Conservation (phyloP, 2,797 vertebrate genomes). For the Enteromius treurensis region DNA sequence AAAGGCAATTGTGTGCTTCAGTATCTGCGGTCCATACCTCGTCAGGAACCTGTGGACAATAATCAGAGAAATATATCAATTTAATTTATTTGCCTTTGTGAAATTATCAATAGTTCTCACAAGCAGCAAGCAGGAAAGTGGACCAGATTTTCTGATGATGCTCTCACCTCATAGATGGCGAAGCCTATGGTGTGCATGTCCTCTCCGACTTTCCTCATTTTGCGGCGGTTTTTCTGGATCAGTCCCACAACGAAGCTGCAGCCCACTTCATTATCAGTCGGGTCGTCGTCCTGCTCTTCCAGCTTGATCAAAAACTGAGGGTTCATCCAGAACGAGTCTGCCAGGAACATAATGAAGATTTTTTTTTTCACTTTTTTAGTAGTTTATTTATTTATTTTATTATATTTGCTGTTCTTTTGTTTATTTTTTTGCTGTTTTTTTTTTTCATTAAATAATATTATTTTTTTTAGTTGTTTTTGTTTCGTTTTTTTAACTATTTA, state of each 20-base stretch:
- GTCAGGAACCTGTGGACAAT: slow-evolving; percentile 41
- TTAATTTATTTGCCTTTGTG: not conserved
- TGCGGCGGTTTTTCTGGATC: slow-evolving; percentile 85
- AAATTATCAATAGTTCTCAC: not conserved
- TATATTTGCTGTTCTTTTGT: not conserved
- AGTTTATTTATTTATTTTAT: not conserved
- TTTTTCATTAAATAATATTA: no score
- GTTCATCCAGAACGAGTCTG: slow-evolving; percentile 86
- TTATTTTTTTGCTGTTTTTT: not conserved
- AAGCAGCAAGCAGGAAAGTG: not conserved
- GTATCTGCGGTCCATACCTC: slow-evolving; percentile 48
- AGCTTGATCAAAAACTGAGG: slow-evolving; percentile 84
- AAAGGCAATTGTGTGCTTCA: no score
- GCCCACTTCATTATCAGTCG: slow-evolving; percentile 75
- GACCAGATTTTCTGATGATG: not conserved
- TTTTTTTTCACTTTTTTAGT: not conserved
- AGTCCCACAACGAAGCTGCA: slow-evolving; percentile 86
- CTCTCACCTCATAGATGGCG: slow-evolving; percentile 80
- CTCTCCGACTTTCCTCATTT: slow-evolving; percentile 79
- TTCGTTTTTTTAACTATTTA: not conserved
- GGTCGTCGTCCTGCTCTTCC: slow-evolving; percentile 84
- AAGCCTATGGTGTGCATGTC: slow-evolving; percentile 86
- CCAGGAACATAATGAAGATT: not conserved
- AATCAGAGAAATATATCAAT: not conserved
- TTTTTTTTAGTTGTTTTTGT: not conserved